Percentiles rank a stretch among this genome's conserved stretches.
phyloP scores from a whole-genome alignment of 1,140 invertebrate species.

The Bombus pascuorum region DNA sequence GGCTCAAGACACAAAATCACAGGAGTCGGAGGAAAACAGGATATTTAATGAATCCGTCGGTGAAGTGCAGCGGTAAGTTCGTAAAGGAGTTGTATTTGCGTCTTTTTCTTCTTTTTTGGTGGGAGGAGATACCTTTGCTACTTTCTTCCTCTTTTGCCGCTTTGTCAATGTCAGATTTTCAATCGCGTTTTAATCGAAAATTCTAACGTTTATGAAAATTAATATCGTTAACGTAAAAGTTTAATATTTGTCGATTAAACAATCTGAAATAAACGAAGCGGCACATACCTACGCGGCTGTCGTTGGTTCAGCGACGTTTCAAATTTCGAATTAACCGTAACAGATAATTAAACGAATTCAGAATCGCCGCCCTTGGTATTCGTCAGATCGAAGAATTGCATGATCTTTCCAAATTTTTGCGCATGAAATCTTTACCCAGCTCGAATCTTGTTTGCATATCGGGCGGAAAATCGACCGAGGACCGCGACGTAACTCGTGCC shows the following conservation, averaged over 20 bases:
- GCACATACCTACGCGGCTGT: too few relatives aligned
- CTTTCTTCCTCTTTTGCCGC: too few relatives aligned
- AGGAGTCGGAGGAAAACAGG: neutral
- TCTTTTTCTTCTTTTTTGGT: too few relatives aligned
- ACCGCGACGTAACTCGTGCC: too few relatives aligned
- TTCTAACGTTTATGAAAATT: neutral
- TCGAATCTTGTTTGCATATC: too few relatives aligned
- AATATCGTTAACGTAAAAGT: too few relatives aligned
- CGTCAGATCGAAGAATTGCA: neutral
- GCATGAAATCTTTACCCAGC: too few relatives aligned
- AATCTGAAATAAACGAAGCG: neutral
- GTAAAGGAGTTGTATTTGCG: neutral
- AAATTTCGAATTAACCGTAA: accelerated
- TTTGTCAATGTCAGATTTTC: too few relatives aligned
- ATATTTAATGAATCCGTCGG: conserved; percentile 71
- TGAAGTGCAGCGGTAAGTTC: conserved; percentile 68
- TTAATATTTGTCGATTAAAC: neutral
- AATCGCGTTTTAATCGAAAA: neutral
- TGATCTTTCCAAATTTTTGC: neutral
- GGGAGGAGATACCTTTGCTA: too few relatives aligned
- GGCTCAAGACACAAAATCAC: neutral
- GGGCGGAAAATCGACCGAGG: too few relatives aligned
- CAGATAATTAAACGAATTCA: neutral
- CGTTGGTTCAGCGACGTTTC: neutral
- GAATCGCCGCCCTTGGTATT: too few relatives aligned